Conservation (phyloP, 2,797 vertebrate genomes). For the Zalophus californianus region DNA sequence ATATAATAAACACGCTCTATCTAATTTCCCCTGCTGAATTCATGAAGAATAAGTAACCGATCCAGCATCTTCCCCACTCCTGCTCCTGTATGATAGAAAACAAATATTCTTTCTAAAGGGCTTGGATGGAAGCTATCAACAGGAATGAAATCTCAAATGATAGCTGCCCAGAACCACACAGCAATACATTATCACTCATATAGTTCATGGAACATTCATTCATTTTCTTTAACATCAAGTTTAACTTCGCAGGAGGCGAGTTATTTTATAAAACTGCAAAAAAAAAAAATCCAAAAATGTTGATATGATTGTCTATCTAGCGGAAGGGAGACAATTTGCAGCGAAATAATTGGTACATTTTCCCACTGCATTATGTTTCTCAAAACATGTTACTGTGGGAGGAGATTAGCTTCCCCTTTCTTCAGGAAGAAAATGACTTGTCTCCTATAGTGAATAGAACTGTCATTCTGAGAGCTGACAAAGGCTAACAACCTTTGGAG, state of each 20-base stretch:
- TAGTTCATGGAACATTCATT: slow-evolving; percentile 27
- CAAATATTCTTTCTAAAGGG: slow-evolving; percentile 62
- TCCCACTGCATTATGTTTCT: slow-evolving; percentile 87
- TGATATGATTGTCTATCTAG: slow-evolving; percentile 86
- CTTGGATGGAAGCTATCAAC: slow-evolving; percentile 56
- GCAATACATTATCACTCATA: slow-evolving; percentile 4
- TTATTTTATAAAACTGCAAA: slow-evolving; percentile 77
- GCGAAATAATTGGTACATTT: slow-evolving; percentile 88
- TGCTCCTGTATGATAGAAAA: slow-evolving; percentile 49
- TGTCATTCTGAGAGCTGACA: slow-evolving; percentile 89
- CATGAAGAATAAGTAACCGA: slow-evolving; percentile 32
- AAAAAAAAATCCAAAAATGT: slow-evolving; percentile 78
- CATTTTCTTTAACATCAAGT: slow-evolving; percentile 73
- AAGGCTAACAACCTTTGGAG: slow-evolving; percentile 88
- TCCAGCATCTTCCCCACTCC: not conserved
- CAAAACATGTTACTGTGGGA: slow-evolving; percentile 88
- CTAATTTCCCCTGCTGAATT: slow-evolving; percentile 35
- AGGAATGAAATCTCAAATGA: slow-evolving; percentile 74
- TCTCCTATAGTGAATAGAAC: slow-evolving; percentile 88
- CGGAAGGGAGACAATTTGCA: slow-evolving; percentile 86
- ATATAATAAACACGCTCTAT: not conserved
- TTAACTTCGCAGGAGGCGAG: slow-evolving; percentile 78
- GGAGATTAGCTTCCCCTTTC: slow-evolving; percentile 89
- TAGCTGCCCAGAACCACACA: slow-evolving; percentile 12
- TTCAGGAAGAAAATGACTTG: slow-evolving; percentile 89